Percentiles rank a stretch among this genome's conserved stretches.
Evolutionary conservation across 2,113 vertebrate species (phyloP).

Genomic region (Chunga burmeisteri): DNA sequence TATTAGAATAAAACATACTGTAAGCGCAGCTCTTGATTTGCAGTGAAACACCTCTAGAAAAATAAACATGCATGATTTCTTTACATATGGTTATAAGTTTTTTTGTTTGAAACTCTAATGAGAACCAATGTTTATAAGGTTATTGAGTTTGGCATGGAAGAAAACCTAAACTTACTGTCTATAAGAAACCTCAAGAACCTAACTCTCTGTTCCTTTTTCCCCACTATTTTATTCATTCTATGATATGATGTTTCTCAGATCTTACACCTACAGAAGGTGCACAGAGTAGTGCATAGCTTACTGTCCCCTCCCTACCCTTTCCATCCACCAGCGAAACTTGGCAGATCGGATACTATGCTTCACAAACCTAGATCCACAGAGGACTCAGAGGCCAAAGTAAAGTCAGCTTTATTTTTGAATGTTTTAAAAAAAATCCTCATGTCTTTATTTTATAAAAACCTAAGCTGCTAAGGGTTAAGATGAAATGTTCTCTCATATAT

Average conservation of each 20-base stretch:
- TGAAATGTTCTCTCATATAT: background rate
- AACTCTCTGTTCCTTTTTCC: background rate
- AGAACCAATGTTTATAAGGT: background rate
- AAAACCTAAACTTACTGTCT: rapidly evolving
- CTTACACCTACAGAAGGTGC: background rate
- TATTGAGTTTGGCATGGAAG: background rate
- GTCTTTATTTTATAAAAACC: background rate
- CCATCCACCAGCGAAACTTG: rapidly evolving
- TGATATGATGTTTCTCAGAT: background rate
- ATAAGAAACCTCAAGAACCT: background rate
- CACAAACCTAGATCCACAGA: background rate
- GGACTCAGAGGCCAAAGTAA: background rate
- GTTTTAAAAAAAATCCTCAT: background rate
- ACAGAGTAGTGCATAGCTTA: background rate
- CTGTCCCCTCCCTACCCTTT: background rate
- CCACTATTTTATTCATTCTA: background rate
- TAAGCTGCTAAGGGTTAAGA: background rate
- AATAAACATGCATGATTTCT: background rate
- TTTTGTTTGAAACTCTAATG: background rate
- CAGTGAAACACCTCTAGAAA: background rate
- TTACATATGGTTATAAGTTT: background rate
- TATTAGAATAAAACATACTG: background rate
- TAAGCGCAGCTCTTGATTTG: background rate
- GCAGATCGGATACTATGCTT: background rate
- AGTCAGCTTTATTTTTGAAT: background rate